Conservation (phyloP, 2,888 invertebrate genomes). For the Drosophila flavopinicola region DNA sequence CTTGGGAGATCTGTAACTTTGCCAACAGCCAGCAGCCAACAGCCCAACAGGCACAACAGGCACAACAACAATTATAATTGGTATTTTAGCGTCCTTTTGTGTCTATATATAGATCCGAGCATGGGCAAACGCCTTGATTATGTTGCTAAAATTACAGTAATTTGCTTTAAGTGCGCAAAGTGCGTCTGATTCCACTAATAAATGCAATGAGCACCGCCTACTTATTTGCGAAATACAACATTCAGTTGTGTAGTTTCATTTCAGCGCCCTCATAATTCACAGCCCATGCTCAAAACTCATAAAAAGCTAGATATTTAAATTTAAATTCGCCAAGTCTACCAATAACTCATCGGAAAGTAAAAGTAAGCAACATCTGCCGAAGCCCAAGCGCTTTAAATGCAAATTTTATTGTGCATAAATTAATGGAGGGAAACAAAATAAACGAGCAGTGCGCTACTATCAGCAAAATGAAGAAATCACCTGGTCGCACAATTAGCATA, state of each 20-base stretch:
- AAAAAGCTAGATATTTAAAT: conserved; percentile 10
- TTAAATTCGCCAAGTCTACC: conserved; percentile 21
- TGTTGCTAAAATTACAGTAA: conserved; percentile 73
- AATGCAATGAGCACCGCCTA: conserved; percentile 4
- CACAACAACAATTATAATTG: conserved; percentile 65
- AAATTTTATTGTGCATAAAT: conserved; percentile 69
- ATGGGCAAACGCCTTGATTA: conserved; percentile 65
- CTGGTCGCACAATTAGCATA: conserved; percentile 69
- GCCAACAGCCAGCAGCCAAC: conserved; percentile 20
- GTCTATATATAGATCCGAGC: conserved; percentile 67
- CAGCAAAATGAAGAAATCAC: conserved; percentile 72
- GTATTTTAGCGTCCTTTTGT: conserved; percentile 73
- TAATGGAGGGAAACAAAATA: conserved; percentile 34
- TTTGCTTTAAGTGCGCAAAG: conserved; percentile 68
- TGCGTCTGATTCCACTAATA: conserved; percentile 22
- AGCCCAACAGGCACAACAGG: too few species aligned
- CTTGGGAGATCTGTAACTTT: conserved; percentile 48
- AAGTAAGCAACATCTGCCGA: conserved; percentile 58
- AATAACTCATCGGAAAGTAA: conserved; percentile 64
- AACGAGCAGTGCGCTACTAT: conserved; percentile 11
- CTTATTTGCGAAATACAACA: conserved; percentile 8
- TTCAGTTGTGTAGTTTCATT: conserved; percentile 5
- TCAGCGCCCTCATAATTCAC: conserved; percentile 24
- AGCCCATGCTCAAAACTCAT: conserved; percentile 11
- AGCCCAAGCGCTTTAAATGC: conserved; percentile 59